Percentiles rank a stretch among this genome's conserved stretches.
Evolutionary conservation across 1,140 invertebrate genomes (phyloP).

Genomic region (Habropoda laboriosa): DNA sequence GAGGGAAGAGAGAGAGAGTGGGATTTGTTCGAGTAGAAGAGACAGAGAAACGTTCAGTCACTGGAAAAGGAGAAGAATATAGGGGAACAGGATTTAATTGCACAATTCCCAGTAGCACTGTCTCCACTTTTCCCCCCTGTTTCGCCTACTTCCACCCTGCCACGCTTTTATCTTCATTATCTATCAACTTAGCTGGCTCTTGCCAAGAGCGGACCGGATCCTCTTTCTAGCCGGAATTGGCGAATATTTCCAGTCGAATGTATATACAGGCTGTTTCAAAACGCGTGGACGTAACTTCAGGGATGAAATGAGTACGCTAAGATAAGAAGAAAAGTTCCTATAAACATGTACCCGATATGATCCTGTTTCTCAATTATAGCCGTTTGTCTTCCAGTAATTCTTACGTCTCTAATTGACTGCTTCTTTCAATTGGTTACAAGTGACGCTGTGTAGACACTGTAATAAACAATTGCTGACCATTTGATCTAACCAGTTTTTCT

Average conservation of each 20-base stretch:
- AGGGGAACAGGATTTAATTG: conserved; percentile 62
- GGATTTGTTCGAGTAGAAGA: not conserved
- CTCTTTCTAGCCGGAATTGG: conserved; percentile 37
- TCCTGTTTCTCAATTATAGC: too few species aligned
- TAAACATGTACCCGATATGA: too few species aligned
- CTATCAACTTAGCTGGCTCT: conserved; percentile 51
- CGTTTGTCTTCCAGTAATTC: too few species aligned
- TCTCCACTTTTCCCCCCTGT: not conserved
- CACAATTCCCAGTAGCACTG: conserved; percentile 47
- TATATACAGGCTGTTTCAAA: too few species aligned
- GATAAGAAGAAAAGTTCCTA: too few species aligned
- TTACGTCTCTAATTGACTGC: too few species aligned
- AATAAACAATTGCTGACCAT: too few species aligned
- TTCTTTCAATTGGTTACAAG: too few species aligned
- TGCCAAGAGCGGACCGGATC: conserved; percentile 32
- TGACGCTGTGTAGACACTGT: too few species aligned
- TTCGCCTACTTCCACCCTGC: not conserved
- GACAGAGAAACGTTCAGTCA: not conserved
- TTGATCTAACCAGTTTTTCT: too few species aligned
- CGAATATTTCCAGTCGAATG: conserved; percentile 56
- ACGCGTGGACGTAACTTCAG: too few species aligned
- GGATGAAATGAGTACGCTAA: too few species aligned
- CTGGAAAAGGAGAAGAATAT: conserved; percentile 12
- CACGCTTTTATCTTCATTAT: conserved; percentile 66
- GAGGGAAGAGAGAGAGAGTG: not conserved